Evolutionary conservation across 30 jellyfish, hydroid and myxozoan species (phyloP).

Genomic region (Clytia hemisphaerica): DNA sequence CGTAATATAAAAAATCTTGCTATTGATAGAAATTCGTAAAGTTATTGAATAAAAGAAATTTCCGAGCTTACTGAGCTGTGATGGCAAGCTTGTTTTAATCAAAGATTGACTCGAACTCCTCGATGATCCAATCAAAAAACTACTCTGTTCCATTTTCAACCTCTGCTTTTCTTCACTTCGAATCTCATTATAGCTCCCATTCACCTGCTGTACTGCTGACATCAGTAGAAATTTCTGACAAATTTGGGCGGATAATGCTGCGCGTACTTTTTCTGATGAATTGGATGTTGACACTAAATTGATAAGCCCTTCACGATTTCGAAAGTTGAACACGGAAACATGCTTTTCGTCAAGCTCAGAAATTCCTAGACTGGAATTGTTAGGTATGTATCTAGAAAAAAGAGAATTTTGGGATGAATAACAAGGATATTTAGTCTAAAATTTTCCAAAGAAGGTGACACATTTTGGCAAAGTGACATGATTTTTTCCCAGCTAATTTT

Average conservation of each 20-base stretch:
- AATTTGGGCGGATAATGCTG: conserved; percentile 17
- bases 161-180: neutral
- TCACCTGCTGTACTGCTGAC: conserved; percentile 21
- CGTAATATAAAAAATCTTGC: too few relatives aligned
- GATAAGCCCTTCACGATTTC: conserved; percentile 68
- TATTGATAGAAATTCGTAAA: too few relatives aligned
- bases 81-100: too few relatives aligned
- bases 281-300: neutral
- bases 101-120: too few relatives aligned
- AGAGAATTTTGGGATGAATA: neutral
- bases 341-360: conserved; percentile 80
- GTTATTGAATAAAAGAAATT: too few relatives aligned
- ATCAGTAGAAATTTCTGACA: conserved; percentile 52
- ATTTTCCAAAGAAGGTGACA: too few relatives aligned
- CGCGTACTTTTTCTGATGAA: neutral
- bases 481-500: too few relatives aligned
- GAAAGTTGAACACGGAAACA: conserved; percentile 40
- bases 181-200: neutral
- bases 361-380: conserved; percentile 36
- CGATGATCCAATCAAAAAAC: too few relatives aligned
- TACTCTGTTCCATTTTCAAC: neutral
- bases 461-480: too few relatives aligned
- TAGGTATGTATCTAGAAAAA: conserved; percentile 46
- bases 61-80: too few relatives aligned
- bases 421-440: neutral